Percentiles rank a stretch among this genome's conserved stretches.
Evolutionary conservation across 2,113 vertebrate species (phyloP).

Genomic region (Albula glossodonta): DNA sequence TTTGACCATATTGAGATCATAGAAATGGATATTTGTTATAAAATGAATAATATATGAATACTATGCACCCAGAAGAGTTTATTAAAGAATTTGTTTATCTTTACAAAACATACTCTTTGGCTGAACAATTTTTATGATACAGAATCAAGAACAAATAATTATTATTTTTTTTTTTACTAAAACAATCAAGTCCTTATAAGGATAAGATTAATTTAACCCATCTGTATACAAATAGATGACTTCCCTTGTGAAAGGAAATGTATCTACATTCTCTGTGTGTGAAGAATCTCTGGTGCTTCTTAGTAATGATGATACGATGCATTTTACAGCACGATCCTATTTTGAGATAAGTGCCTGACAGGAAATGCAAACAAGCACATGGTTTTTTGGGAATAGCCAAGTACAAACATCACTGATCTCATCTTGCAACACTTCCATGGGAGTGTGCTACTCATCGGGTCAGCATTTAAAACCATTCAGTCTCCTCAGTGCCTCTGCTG

Average conservation of each 20-base stretch:
- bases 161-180: too few species aligned
- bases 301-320: conserved; percentile 61
- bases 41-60: too few species aligned
- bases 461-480: background rate
- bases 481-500: background rate
- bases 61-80: too few species aligned
- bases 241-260: conserved; percentile 55
- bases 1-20: background rate
- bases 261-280: conserved; percentile 27
- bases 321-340: conserved; percentile 61
- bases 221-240: conserved; percentile 53
- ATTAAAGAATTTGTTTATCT: too few species aligned
- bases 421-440: conserved; percentile 36
- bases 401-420: conserved; percentile 39
- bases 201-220: background rate
- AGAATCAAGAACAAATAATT: too few species aligned
- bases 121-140: too few species aligned
- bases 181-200: too few species aligned
- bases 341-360: conserved; percentile 66
- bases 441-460: conserved; percentile 10
- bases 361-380: conserved; percentile 56
- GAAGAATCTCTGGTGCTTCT: conserved; percentile 38
- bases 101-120: too few species aligned
- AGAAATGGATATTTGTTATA: too few species aligned
- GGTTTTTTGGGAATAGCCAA: conserved; percentile 11